Base-by-base conservation (phyloP, 2,888 invertebrate species). In the Ormyrus nitidulus region DNA sequence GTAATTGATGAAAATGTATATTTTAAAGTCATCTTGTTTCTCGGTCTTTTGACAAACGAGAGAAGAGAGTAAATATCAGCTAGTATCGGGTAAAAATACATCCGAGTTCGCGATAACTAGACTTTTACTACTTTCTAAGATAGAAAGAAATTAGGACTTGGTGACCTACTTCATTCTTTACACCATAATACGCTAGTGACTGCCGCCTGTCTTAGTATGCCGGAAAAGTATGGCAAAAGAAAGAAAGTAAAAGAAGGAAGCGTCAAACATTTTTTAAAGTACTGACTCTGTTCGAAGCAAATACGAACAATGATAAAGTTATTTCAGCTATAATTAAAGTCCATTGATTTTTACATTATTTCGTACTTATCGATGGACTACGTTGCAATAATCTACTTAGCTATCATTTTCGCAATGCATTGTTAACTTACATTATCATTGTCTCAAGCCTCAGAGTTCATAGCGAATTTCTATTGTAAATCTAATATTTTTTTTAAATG, bases 121-220 rank as follows among this genome's bases (percentile, higher is more conserved):
- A 66, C 56, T 73, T 72, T 80, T 58, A 64, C 49, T 69, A 77
- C 62, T 80, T 80, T 48, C 44, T 69, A 71, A 46, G 59, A 64
- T 51, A 80, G n/a, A 59, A 53, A 62, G 3, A 62, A 74, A 51
- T 70, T 54, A 70, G 58, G 53, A 69, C 59, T 72, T 58, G 51
- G n/a, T 9, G 65, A 59, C 64, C 64, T 72, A 71, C 19, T 73
- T 77, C n/a, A 59, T 49, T 77, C 68, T 80, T 72, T 69, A 72
- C 62, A 74, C 34, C 48, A 48, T 13, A 68, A 70, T 59, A 69
- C 53, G 66, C 76, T 80, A 71, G 65, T 61, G 70, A 76, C 66
- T 80, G 71, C 71, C 75, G 61, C 51, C 61, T 79, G 71, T 66
- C 46, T 13, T 61, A 66, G 66, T 64, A 77, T 58, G 71, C 34